Evolutionary conservation across 1,140 invertebrate species (phyloP).

Genomic region (Aphidius gifuensis): DNA sequence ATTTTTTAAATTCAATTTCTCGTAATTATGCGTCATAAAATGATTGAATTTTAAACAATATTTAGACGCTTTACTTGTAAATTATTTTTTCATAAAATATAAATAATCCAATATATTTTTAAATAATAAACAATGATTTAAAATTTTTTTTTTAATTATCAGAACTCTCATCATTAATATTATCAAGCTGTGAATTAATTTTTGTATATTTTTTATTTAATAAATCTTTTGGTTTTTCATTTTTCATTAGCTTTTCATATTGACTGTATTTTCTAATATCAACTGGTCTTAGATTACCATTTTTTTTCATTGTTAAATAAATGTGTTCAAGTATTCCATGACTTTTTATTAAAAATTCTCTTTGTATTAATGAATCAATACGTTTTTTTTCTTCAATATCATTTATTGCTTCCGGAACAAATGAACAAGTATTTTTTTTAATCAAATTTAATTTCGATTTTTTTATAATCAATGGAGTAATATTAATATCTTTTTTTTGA

Average conservation of each 20-base stretch:
- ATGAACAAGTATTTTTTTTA: slow-evolving; percentile 42
- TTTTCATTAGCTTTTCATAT: slow-evolving; percentile 41
- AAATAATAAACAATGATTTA: no score
- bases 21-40: no score
- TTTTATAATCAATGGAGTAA: slow-evolving; percentile 8
- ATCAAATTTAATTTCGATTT: slow-evolving; percentile 1
- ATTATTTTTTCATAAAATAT: no score
- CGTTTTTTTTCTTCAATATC: slow-evolving; percentile 65
- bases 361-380: slow-evolving; percentile 57
- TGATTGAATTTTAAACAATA: no score
- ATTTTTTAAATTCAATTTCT: no score
- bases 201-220: slow-evolving; percentile 4
- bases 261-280: slow-evolving; percentile 60
- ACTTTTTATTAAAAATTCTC: slow-evolving; percentile 63
- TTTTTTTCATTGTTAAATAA: slow-evolving; percentile 59
- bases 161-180: background rate
- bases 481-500: slow-evolving; percentile 17
- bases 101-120: no score
- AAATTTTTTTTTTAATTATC: no score
- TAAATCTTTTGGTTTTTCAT: background rate
- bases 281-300: slow-evolving; percentile 55
- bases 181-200: slow-evolving; percentile 2
- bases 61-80: no score
- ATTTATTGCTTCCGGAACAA: slow-evolving; percentile 62
- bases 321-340: slow-evolving; percentile 64